These are phyloP conservation scores for Trichogramma pretiosum DNA, from an alignment of 1,140 invertebrate species.

Conservation along the genomic window DNA sequence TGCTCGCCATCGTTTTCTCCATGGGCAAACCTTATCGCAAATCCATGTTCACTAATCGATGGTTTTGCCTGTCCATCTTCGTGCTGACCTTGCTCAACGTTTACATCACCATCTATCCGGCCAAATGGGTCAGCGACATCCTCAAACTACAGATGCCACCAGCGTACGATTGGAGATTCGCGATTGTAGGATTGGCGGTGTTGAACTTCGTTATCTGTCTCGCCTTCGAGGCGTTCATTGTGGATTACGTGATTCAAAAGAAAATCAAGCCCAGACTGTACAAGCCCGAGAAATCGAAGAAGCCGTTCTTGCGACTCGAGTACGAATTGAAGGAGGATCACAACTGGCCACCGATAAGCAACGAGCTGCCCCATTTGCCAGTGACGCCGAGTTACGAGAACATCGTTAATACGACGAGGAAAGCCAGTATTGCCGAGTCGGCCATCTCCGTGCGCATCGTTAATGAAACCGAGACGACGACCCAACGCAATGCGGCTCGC, in stretches of 20 bases:
- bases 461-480: conserved; percentile 13
- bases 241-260: conserved; percentile 53
- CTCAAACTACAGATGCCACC: conserved; percentile 63
- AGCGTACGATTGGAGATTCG: conserved; percentile 51
- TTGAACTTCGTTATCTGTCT: conserved; percentile 54
- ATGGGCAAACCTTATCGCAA: conserved; percentile 83
- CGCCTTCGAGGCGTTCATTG: conserved; percentile 53
- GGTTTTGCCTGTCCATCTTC: conserved; percentile 56
- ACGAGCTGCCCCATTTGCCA: conserved; percentile 20
- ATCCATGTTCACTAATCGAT: conserved; percentile 69
- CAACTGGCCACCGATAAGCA: conserved; percentile 31
- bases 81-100: conserved; percentile 54
- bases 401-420: conserved; percentile 18
- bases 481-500: not conserved
- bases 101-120: conserved; percentile 63
- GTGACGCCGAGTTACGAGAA: conserved; percentile 27
- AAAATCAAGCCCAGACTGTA: conserved; percentile 46
- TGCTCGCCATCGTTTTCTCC: conserved; percentile 79
- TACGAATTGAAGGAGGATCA: conserved; percentile 33
- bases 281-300: conserved; percentile 48
- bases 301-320: conserved; percentile 47
- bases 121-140: conserved; percentile 50
- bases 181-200: conserved; percentile 52
- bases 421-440: conserved; percentile 3
- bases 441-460: conserved; percentile 8